Base-by-base conservation (phyloP, 2,113 vertebrate species). In the Rhodinocichla rosea region DNA sequence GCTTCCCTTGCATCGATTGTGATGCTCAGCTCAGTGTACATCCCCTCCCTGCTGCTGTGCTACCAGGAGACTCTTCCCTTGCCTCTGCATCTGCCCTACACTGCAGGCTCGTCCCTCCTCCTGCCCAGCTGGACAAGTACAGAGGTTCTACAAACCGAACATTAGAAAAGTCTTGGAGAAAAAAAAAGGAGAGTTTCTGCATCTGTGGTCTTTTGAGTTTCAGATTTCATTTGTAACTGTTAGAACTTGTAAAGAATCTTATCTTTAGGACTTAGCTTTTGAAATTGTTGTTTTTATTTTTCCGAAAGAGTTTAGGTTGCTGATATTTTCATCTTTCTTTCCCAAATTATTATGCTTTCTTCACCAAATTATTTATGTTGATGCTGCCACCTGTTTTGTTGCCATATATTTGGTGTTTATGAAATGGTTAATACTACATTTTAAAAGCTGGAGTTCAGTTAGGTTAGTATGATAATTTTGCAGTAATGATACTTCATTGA, bases 1-100 rank as follows among this genome's bases (percentile, higher is more conserved):
- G 33, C 57, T 86, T 64, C 18, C 44, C 23, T 55, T 53, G 8
- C 8, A 35, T 9, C 0, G 1, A 5, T 14, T 71, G 67, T 50
- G 40, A 32, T 40, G 42, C 42, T 65, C 59, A 13, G 21, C 44
- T 81, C 42, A 16, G 33, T n/a, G 71, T 57, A 14, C 15, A 13
- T 83, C 9, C 20, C 45, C 15, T 76, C 44, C 20, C 42, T 57
- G 42, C 17, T 9, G 1, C n/a, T 1, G 1, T 0, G 1, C 37
- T 35, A 0, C 73, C 52, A 26, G 39, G 37, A 59, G 11, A 32
- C 24, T 65, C 55, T 50, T 20, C 42, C 22, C 53, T 83, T 87
- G 45, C 68, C 49, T 87, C 32, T 47, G 17, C 30, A 28, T 45
- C 55, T 57, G 7, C 22, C 45, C 55, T 47, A 6, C 9, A 1